Evolutionary conservation across 2,888 invertebrate species (phyloP).

Genomic region (Auanema freiburgensis): DNA sequence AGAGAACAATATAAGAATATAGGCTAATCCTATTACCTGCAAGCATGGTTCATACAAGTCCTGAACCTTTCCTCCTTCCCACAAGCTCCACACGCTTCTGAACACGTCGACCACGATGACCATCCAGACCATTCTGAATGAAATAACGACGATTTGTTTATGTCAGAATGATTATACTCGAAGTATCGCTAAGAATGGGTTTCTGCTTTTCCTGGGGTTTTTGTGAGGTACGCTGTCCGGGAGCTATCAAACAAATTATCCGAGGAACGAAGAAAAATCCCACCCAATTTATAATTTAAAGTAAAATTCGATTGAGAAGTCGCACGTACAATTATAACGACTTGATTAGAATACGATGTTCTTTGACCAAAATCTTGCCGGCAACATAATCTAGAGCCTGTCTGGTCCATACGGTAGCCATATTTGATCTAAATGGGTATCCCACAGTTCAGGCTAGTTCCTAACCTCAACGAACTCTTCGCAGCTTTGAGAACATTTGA

Average conservation of each 20-base stretch:
- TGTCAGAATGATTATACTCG: background rate
- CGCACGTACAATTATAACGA: slow-evolving; percentile 41
- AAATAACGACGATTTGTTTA: no score
- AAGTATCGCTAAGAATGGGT: background rate
- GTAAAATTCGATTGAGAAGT: slow-evolving; percentile 30
- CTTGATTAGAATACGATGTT: slow-evolving; percentile 27
- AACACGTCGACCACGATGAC: slow-evolving; percentile 46
- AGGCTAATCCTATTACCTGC: background rate
- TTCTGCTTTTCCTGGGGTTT: slow-evolving; percentile 1
- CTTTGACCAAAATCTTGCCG: slow-evolving; percentile 26
- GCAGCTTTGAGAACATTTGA: slow-evolving; percentile 36
- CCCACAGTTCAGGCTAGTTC: background rate
- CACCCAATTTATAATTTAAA: slow-evolving; percentile 30
- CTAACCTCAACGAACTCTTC: slow-evolving; percentile 44
- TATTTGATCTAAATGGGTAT: slow-evolving; percentile 28
- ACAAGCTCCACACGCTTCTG: slow-evolving; percentile 50
- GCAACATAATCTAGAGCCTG: slow-evolving; percentile 41
- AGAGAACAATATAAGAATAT: background rate
- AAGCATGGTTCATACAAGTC: slow-evolving; percentile 18
- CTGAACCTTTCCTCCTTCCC: slow-evolving; percentile 41
- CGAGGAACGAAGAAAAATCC: background rate
- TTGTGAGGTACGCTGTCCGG: background rate
- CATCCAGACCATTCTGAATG: slow-evolving; percentile 30
- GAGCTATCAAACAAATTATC: background rate
- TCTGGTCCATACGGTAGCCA: slow-evolving; percentile 29